These are phyloP conservation scores for Suillia variegata DNA, from an alignment of 2,888 invertebrate genomes.

Conservation along the genomic window DNA sequence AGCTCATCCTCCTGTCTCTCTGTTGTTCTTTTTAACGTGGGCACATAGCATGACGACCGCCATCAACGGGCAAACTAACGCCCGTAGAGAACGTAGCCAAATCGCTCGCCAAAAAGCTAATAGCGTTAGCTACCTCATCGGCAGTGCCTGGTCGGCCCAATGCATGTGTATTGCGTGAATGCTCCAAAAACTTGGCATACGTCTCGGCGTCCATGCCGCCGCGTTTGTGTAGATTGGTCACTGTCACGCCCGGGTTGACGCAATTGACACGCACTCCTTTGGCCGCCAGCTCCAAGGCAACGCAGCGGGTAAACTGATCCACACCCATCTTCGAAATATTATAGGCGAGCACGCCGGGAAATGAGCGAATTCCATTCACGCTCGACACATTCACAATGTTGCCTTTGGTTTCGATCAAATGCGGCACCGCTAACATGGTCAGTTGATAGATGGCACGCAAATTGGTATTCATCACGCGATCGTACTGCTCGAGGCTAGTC, in stretches of 20 bases:
- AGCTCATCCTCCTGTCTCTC: too few relatives aligned
- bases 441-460: constrained; percentile 78
- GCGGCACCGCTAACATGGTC: constrained; percentile 82
- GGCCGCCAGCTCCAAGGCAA: constrained; percentile 80
- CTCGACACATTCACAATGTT: constrained; percentile 93
- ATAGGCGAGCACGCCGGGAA: constrained; percentile 88
- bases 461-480: constrained; percentile 85
- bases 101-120: constrained; percentile 87
- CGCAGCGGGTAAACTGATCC: constrained; percentile 91
- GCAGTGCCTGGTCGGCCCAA: constrained; percentile 82
- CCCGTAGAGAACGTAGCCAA: constrained; percentile 74
- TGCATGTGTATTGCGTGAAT: constrained; percentile 84
- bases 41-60: constrained; percentile 66
- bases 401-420: constrained; percentile 79
- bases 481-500: constrained; percentile 81
- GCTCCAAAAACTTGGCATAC: constrained; percentile 80
- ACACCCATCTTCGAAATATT: constrained; percentile 91
- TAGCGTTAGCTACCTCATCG: constrained; percentile 84
- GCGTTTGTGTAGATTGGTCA: constrained; percentile 83
- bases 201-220: constrained; percentile 77
- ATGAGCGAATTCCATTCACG: constrained; percentile 85
- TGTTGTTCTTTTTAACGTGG: constrained; percentile 66
- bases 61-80: constrained; percentile 74
- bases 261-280: constrained; percentile 86
- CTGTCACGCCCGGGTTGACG: constrained; percentile 90